phyloP scores from a whole-genome alignment of 2,797 vertebrate genomes.

The Neopelma chrysocephalum region DNA sequence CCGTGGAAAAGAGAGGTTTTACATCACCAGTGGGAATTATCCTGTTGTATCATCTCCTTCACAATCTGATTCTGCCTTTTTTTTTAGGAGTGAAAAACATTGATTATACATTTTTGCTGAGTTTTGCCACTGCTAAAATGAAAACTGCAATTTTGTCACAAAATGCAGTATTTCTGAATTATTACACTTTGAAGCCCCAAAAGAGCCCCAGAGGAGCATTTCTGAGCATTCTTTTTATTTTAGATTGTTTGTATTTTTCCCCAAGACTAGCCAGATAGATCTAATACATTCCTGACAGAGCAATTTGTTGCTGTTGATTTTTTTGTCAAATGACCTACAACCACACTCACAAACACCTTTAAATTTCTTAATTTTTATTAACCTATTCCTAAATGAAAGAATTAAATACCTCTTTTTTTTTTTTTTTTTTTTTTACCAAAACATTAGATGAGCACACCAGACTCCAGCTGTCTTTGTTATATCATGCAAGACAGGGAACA shows the following conservation, averaged over 20 bases:
- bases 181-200: not conserved
- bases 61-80: not conserved
- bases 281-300: not conserved
- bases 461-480: not conserved
- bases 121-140: constrained; percentile 20
- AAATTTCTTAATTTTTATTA: not conserved
- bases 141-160: constrained; percentile 31
- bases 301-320: not conserved
- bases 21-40: not conserved
- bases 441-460: not conserved
- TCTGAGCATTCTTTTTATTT: constrained; percentile 20
- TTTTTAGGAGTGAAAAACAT: not conserved
- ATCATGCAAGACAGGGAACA: not conserved
- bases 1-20: not conserved
- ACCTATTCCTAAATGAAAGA: not conserved
- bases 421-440: not conserved
- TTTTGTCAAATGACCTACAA: not conserved
- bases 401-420: not conserved
- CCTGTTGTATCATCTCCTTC: not conserved
- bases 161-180: constrained; percentile 39
- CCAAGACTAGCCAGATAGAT: constrained; percentile 1
- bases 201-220: constrained; percentile 26
- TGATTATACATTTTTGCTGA: constrained; percentile 19
- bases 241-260: not conserved
- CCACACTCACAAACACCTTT: not conserved